phyloP scores from a whole-genome alignment of 2,797 vertebrate species.

The Fringilla coelebs region DNA sequence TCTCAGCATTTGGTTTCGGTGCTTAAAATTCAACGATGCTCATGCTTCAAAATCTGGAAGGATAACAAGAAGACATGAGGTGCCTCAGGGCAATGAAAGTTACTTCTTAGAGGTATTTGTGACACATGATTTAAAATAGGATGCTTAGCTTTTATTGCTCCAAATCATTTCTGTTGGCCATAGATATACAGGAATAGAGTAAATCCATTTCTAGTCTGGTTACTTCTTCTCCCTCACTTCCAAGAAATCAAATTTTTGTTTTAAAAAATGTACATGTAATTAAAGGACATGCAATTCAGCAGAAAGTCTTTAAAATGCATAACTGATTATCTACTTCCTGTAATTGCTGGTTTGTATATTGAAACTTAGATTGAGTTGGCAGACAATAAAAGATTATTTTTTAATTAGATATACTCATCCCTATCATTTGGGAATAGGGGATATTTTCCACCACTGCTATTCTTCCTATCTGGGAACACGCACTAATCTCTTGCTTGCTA shows the following conservation, averaged over 20 bases:
- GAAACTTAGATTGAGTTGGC: slow-evolving; percentile 69
- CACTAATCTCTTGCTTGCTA: slow-evolving; percentile 10
- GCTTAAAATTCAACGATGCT: neutral
- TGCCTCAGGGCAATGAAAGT: neutral
- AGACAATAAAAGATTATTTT: slow-evolving; percentile 73
- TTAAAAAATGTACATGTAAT: slow-evolving; percentile 57
- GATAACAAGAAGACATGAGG: neutral
- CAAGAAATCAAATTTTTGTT: slow-evolving; percentile 43
- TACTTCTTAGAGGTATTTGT: slow-evolving; percentile 24
- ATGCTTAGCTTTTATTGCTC: slow-evolving; percentile 20
- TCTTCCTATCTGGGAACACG: neutral
- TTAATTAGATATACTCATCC: slow-evolving; percentile 69
- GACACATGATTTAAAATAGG: slow-evolving; percentile 1
- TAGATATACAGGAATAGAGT: neutral
- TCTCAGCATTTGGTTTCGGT: neutral
- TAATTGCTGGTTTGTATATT: slow-evolving; percentile 69
- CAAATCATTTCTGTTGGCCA: neutral
- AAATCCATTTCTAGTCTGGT: neutral
- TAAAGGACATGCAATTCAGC: slow-evolving; percentile 62
- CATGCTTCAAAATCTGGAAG: neutral
- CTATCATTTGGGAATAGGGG: slow-evolving; percentile 57
- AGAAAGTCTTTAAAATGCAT: slow-evolving; percentile 66
- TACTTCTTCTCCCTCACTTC: slow-evolving; percentile 40
- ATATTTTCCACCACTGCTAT: slow-evolving; percentile 30
- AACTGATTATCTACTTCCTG: slow-evolving; percentile 73